Evolutionary conservation across 2,113 vertebrate species (phyloP).

Genomic region (Peromyscus maniculatus): DNA sequence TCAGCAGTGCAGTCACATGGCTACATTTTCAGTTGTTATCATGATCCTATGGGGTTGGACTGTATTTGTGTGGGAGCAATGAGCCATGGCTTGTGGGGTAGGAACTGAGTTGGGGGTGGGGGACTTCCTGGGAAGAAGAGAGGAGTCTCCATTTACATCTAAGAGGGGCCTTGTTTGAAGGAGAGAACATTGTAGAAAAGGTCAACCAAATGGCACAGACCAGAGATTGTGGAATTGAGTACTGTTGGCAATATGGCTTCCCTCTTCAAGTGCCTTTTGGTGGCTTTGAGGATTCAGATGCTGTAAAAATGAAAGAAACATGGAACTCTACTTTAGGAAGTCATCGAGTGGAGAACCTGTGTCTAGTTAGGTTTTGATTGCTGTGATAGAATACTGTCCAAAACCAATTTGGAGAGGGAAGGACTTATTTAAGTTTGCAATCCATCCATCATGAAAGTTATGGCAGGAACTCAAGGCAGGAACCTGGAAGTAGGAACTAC

Average conservation of each 20-base stretch:
- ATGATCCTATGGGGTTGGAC: neutral
- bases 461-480: neutral
- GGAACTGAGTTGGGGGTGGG: neutral
- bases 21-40: neutral
- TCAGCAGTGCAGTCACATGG: neutral
- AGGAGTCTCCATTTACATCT: neutral
- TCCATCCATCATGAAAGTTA: neutral
- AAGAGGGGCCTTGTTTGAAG: neutral
- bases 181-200: neutral
- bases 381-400: neutral
- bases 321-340: neutral
- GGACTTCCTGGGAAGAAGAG: neutral
- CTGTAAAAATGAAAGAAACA: conserved; percentile 13
- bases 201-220: neutral
- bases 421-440: neutral
- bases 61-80: neutral
- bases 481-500: neutral
- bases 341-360: neutral
- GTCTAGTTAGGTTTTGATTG: neutral
- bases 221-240: neutral
- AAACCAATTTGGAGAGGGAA: neutral
- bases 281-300: neutral
- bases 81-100: neutral
- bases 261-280: neutral
- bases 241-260: neutral